Percentiles rank a stretch among this genome's conserved stretches.
Evolutionary conservation across 2,113 vertebrate genomes (phyloP).

Genomic region (Cyprinodon tularosa): DNA sequence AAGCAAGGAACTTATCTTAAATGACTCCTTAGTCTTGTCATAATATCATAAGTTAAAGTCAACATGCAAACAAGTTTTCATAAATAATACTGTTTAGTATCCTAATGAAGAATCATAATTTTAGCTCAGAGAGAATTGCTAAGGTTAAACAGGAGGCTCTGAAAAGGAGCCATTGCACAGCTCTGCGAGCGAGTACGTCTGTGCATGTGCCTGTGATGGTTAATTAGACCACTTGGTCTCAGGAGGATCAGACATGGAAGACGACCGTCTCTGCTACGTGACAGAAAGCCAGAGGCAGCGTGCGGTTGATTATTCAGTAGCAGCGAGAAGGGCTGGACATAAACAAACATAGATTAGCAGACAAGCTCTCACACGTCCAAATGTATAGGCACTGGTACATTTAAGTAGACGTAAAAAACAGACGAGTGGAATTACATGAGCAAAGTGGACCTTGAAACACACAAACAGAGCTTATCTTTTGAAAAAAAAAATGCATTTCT

Average conservation of each 20-base stretch:
- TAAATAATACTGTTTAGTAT: neutral
- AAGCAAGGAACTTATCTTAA: too few relatives aligned
- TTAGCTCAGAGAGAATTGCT: conserved; percentile 26
- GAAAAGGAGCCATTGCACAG: neutral
- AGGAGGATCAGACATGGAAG: conserved; percentile 62
- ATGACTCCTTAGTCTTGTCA: too few relatives aligned
- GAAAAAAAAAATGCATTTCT: neutral
- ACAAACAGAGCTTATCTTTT: neutral
- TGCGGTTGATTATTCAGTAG: conserved; percentile 41
- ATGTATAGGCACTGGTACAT: conserved; percentile 1
- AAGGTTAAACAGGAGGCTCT: conserved; percentile 29
- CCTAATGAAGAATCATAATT: neutral
- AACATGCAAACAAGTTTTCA: neutral
- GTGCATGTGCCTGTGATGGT: conserved; percentile 28
- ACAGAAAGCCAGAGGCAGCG: conserved; percentile 54
- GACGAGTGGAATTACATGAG: neutral
- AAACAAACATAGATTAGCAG: conserved; percentile 48
- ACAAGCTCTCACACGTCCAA: neutral
- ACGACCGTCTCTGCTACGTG: conserved; percentile 63
- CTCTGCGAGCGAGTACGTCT: conserved; percentile 17
- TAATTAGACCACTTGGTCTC: conserved; percentile 69
- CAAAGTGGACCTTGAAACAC: neutral
- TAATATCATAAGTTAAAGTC: neutral
- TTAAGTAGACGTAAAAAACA: conserved; percentile 7
- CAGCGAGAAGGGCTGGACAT: conserved; percentile 43